Evolutionary conservation across 2,113 vertebrate species (phyloP), one percentile per base, ranked within the genome.

Genomic region (Thamnaconus septentrionalis): DNA sequence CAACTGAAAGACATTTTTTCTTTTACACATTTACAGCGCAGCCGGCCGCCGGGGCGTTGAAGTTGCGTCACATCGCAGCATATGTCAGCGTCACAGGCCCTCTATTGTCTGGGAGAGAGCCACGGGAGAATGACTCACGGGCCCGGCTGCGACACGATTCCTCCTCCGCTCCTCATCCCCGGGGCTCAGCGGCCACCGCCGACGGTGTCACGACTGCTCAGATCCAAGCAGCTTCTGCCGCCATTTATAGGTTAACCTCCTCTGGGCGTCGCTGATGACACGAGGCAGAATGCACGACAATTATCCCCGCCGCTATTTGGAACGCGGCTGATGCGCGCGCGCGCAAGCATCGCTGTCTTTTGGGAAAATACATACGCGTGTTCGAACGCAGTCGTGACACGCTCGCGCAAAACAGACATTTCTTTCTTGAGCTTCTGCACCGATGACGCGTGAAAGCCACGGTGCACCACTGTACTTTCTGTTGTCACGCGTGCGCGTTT

Each of bases 171-270:
- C 61, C 18, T 64, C 43, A 73, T 68, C 71, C 53, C 39, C 18
- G 18, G 18, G 43, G 55, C 57, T 12, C n/a, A n/a, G 45, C 61
- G 56, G 60, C 64, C 55, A 59, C 72, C 63, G 66, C 54, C 53
- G 10, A 44, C 54, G 31, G 71, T 65, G 73, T 85, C 84, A 78
- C 61, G 59, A 81, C 69, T 69, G 65, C 67, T 78, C 62, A 55
- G 66, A 56, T 73, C 66, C 73, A 69, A 69, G 69, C 11, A 53
- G 64, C 66, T 75, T 77, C 82, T 67, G 81, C 51, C 68, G 76
- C 66, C 66, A 64, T 78, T 87, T 75, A 77, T 81, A 83, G 80
- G 80, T 67, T 76, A 78, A 79, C 51, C 47, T 82, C 63, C 47
- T 64, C 64, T 44, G 54, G 61, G 64, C 18, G 43, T 64, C 56